Percentiles rank a stretch among this genome's conserved stretches.
Conservation (phyloP, 37 sponge, comb jelly and placozoan genomes). For the Chondrosia reniformis region DNA sequence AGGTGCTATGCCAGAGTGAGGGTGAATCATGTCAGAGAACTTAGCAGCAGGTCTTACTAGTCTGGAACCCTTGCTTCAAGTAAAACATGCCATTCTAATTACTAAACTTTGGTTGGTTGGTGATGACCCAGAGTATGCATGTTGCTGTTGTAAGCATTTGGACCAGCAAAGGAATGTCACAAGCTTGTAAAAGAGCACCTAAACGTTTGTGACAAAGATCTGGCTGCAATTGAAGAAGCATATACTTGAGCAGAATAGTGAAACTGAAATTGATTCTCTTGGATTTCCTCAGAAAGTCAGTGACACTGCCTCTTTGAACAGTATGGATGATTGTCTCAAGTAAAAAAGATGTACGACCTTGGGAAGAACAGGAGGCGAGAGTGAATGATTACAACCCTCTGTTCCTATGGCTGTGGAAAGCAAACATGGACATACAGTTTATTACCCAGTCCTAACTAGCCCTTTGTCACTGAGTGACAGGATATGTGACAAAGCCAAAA, state of each 20-base stretch:
- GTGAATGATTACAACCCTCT: too few species aligned
- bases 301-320: slow-evolving; percentile 8
- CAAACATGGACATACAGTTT: slow-evolving; percentile 48
- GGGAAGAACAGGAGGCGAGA: too few species aligned
- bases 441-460: slow-evolving; percentile 40
- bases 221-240: slow-evolving; percentile 40
- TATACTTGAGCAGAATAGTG: slow-evolving; percentile 1
- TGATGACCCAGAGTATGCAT: too few species aligned
- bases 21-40: too few species aligned
- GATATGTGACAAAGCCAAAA: slow-evolving; percentile 61
- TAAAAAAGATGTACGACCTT: slow-evolving; percentile 45
- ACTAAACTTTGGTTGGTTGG: too few species aligned
- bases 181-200: slow-evolving; percentile 2
- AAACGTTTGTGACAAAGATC: slow-evolving; percentile 5
- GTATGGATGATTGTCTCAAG: slow-evolving; percentile 36
- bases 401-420: too few species aligned
- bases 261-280: not conserved
- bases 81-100: too few species aligned
- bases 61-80: too few species aligned
- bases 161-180: slow-evolving; percentile 26
- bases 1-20: too few species aligned
- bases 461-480: slow-evolving; percentile 46
- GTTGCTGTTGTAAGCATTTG: slow-evolving; percentile 43
- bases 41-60: too few species aligned
- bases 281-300: slow-evolving; percentile 35